Percentiles rank a stretch among this genome's conserved stretches.
Conservation (phyloP, 2,888 invertebrate genomes). For the Stenoptilia bipunctidactyla region DNA sequence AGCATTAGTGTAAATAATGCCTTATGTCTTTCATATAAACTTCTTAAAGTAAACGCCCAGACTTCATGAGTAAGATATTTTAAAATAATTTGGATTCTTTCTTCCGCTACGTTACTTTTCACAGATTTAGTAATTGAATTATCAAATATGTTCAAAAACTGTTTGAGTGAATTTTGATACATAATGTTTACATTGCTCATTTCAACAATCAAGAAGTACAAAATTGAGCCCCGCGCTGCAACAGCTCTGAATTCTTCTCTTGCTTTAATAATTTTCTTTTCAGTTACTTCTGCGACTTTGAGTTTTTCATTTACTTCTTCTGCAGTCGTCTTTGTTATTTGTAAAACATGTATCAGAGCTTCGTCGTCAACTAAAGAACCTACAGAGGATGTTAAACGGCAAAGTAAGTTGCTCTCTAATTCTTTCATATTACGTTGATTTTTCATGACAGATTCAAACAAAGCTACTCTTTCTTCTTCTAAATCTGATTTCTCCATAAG, state of each 20-base stretch:
- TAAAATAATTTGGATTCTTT: constrained; percentile 90
- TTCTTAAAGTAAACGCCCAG: constrained; percentile 92
- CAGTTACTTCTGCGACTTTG: constrained; percentile 92
- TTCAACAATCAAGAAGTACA: constrained; percentile 96
- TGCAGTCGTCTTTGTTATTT: constrained; percentile 89
- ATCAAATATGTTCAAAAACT: constrained; percentile 94
- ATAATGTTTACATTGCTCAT: constrained; percentile 97
- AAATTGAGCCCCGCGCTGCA: constrained; percentile 92
- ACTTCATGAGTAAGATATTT: constrained; percentile 92
- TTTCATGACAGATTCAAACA: constrained; percentile 96
- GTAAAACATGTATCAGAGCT: constrained; percentile 89
- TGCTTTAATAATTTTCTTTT: constrained; percentile 93
- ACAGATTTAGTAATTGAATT: constrained; percentile 92
- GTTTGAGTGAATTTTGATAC: constrained; percentile 97
- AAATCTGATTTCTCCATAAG: constrained; percentile 96
- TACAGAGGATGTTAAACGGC: constrained; percentile 92
- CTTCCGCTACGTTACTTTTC: constrained; percentile 86
- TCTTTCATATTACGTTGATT: constrained; percentile 97
- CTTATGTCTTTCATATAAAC: constrained; percentile 94
- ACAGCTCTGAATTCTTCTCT: constrained; percentile 96
- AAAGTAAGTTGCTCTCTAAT: constrained; percentile 90
- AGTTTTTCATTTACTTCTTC: constrained; percentile 96
- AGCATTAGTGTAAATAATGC: constrained; percentile 93
- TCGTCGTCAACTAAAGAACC: constrained; percentile 97
- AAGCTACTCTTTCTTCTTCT: constrained; percentile 91